Conservation (phyloP, 2,888 invertebrate species). For the Tachina grossa region DNA sequence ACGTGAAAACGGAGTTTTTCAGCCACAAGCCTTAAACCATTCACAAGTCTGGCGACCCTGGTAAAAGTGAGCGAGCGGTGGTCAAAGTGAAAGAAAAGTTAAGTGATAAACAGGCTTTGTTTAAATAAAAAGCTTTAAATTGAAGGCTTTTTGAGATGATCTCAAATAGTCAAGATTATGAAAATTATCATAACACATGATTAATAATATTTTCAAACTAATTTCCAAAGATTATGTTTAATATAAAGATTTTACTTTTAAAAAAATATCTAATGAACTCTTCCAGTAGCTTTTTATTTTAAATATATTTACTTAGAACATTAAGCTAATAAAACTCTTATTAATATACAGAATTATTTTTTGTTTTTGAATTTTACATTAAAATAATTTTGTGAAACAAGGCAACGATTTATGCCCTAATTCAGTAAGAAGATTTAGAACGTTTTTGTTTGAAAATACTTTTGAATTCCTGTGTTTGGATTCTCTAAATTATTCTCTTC, state of each 20-base stretch:
- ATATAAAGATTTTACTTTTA: conserved; percentile 3
- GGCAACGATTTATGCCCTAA: too few relatives aligned
- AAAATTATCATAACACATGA: conserved; percentile 2
- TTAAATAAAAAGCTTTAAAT: conserved; percentile 64
- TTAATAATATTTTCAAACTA: conserved; percentile 20
- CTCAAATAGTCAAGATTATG: conserved; percentile 64
- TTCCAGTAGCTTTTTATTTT: conserved; percentile 60
- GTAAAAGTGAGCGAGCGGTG: conserved; percentile 69
- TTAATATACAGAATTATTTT: too few relatives aligned
- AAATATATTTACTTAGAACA: not conserved
- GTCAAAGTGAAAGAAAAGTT: not conserved
- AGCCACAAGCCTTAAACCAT: conserved; percentile 73
- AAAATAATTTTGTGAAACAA: too few relatives aligned
- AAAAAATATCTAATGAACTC: conserved; percentile 51
- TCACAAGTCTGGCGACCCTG: conserved; percentile 80
- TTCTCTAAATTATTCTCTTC: too few relatives aligned
- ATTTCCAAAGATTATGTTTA: conserved; percentile 60
- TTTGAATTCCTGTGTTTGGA: too few relatives aligned
- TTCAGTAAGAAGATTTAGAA: too few relatives aligned
- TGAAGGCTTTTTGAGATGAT: conserved; percentile 64
- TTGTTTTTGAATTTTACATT: too few relatives aligned
- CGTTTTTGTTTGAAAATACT: too few relatives aligned
- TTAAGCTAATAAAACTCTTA: not conserved
- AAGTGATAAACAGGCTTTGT: conserved; percentile 31
- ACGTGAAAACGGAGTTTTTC: conserved; percentile 76